Evolutionary conservation across 2,888 invertebrate species (phyloP), one percentile per base, ranked within the genome.

Genomic region (Mayetiola destructor): DNA sequence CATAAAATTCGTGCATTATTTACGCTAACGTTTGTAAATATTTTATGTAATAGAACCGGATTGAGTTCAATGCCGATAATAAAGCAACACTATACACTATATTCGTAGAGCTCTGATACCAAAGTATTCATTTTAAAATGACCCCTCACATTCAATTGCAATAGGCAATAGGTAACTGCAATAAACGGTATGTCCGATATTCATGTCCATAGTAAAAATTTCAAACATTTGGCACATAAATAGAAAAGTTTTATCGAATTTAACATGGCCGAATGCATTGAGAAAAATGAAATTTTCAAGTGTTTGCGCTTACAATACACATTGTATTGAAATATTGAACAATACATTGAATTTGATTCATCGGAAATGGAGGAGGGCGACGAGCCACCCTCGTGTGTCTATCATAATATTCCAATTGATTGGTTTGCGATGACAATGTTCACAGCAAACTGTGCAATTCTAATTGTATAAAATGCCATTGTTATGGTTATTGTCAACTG

Each of bases 1-100:
- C 48, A 48, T 48, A 27, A 48, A 48, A 48, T 20, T 27, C 27
- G n/a, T 48, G 14, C 48, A 27, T 14, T 48, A 48, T 48, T 48
- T 48, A 48, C 48, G 48, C 16, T 48, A 48, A 48, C 48, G 48
- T 48, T 23, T 48, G 48, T 48, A 48, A 48, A 48, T 48, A 48
- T 48, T 48, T 48, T 48, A 48, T n/a, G n/a, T 48, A 48, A 48
- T 48, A 27, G 48, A 48, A 48, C 27, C 48, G 48, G 27, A 27
- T 23, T 12, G 10, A 23, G 4, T 21, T 42, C 27, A 48, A 48
- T 48, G 27, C 27, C n/a, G 27, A 6, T n/a, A 48, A 48, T n/a
- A 27, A 8, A 42, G 10, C n/a, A n/a, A n/a, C n/a, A n/a, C n/a
- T n/a, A n/a, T n/a, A n/a, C n/a, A n/a, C n/a, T n/a, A n/a, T n/a